Base-by-base conservation (phyloP, 2,888 invertebrate species). In the Chrysodeixis includens region DNA sequence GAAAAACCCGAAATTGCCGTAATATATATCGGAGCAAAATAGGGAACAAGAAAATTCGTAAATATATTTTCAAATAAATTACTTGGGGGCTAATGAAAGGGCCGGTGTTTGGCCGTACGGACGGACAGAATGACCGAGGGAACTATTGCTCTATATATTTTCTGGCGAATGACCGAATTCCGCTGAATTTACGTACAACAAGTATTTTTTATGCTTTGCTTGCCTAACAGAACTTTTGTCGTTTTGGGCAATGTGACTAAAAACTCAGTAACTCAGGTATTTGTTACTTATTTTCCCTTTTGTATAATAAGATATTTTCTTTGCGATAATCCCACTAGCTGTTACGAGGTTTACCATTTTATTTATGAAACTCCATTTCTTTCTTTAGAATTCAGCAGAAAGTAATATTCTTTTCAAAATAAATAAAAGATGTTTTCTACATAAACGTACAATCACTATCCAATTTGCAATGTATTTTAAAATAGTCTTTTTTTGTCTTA, bases 71-170 rank as follows among this genome's bases (percentile, higher is more conserved):
- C 79, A 73, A 81, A 85, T 87, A 88, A 88, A 88, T 88, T 84
- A 85, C 81, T 58, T 58, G 76, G 66, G 70, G 72, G 77, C 77
- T 86, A 87, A 88, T 87, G 87, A 87, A 88, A 88, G 85, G 83
- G 84, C 79, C 79, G 79, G 69, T 69, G 75, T 71, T 73, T 71
- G 80, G 67, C 63, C 63, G 71, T 55, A 71, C 73, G 73, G 65
- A 81, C 77, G 74, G 62, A 67, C 74, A 77, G 71, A 82, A 82
- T 74, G 51, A 76, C 59, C 56, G 40, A 56, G 71, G 70, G 26
- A 74, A 82, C 81, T 82, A 86, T 86, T 86, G 86, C 86, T 79
- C 84, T 82, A 87, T 88, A 86, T 89, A 85, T 88, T 86, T 84
- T 78, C 75, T 79, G 79, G 81, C 74, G 77, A 89, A 89, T 86